A percentile compares a stretch with the other conserved stretches of the same genome.
phyloP scores from a whole-genome alignment of 2,113 vertebrate genomes.

The Psammodynastes pulverulentus region DNA sequence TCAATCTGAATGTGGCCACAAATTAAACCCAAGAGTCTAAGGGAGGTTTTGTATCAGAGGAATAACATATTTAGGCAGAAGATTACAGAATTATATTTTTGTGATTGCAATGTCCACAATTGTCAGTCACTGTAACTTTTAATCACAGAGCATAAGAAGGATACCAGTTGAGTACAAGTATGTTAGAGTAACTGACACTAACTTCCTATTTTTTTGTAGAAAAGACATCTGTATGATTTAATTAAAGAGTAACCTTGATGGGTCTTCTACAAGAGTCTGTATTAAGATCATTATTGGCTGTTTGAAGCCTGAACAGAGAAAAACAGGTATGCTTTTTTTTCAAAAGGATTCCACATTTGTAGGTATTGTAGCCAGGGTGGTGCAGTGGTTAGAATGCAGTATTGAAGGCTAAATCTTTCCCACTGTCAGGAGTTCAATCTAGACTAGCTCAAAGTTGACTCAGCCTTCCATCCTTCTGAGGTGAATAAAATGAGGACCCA shows the following conservation, averaged over 20 bases:
- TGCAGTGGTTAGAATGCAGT: too few species aligned
- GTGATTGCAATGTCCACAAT: background rate
- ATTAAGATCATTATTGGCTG: background rate
- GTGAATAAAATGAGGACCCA: too few species aligned
- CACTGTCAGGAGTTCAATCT: too few species aligned
- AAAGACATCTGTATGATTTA: background rate
- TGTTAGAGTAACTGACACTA: background rate
- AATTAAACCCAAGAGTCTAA: background rate
- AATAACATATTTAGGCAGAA: background rate
- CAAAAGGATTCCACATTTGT: background rate
- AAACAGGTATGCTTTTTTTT: background rate
- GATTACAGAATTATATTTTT: background rate
- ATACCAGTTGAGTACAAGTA: background rate
- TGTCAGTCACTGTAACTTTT: background rate
- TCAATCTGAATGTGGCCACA: background rate
- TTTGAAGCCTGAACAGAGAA: background rate
- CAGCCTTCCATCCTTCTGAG: too few species aligned
- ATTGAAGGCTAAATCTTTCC: too few species aligned
- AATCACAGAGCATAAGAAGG: background rate
- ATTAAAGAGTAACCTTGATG: background rate
- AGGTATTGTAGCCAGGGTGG: background rate
- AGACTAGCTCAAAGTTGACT: too few species aligned
- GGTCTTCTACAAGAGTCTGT: background rate
- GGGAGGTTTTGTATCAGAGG: background rate
- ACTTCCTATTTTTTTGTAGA: background rate